Evolutionary conservation across 2,888 invertebrate genomes (phyloP), one percentile per base, ranked within the genome.

Genomic region (Nematopogon swammerdamellus): DNA sequence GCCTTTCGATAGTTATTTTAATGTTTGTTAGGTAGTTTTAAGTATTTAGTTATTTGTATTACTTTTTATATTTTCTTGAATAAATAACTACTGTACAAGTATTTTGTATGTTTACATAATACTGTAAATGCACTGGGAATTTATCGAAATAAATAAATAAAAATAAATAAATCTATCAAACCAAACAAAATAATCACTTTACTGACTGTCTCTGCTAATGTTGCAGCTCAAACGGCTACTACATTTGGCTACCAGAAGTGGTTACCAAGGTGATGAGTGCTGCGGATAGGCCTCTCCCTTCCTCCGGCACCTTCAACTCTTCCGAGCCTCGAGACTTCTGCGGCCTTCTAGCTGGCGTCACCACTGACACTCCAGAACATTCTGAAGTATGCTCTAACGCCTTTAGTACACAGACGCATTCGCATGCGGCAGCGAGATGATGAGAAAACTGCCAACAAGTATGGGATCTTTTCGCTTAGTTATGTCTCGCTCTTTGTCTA

Each of bases 191-290:
- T 25, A 25, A 25, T 25, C 4, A 25, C 25, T n/a, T n/a, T n/a
- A 25, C 10, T 4, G 25, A 25, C 4, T 25, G 4, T 6, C 14
- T 49, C 6, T 36, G 18, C 17, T 30, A 44, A 10, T 46, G 44
- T 52, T 50, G 20, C 47, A 67, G 67, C 43, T 62, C 63, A 16
- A 60, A 64, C 18, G 63, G 67, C 19, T 55, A 68, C 42, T 59
- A 63, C 29, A 60, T 71, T 60, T 72, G 71, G 70, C 65, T 67
- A 51, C 72, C 72, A 14, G 64, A 68, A 54, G 67, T 72, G 45
- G 53, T 72, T 16, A 70, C 70, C 51, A 59, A 59, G 43, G 61
- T 72, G 56, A 30, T 46, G 2, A 49, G 36, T 36, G 36, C 36
- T 36, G 36, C 14, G n/a, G 36, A 36, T 6, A 25, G 25, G 25